These are phyloP conservation scores for Chiloscyllium plagiosum DNA, from an alignment of 2,113 vertebrate genomes.

Conservation along the genomic window DNA sequence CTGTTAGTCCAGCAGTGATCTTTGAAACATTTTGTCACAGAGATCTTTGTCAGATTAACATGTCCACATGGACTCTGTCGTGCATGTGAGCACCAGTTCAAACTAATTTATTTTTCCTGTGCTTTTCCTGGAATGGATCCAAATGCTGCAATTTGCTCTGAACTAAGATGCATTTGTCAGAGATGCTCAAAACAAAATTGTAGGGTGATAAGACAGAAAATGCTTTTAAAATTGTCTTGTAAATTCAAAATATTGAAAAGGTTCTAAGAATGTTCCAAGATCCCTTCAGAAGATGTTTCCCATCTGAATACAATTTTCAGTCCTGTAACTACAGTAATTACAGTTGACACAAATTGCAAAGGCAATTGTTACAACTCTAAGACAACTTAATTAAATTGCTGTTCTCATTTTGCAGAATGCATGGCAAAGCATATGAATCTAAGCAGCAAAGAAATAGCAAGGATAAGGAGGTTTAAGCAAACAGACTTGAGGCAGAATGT, in stretches of 20 bases:
- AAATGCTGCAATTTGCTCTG: neutral
- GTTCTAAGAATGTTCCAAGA: neutral
- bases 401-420: neutral
- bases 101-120: neutral
- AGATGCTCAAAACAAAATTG: neutral
- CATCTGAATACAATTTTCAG: neutral
- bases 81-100: neutral
- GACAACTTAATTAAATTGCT: slow-evolving; percentile 24
- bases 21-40: neutral
- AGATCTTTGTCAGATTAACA: neutral
- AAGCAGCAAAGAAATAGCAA: neutral
- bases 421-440: neutral
- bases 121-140: neutral
- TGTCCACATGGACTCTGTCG: neutral
- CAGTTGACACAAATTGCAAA: slow-evolving; percentile 27
- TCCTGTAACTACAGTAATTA: neutral
- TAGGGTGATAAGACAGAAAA: neutral
- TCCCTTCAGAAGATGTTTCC: neutral
- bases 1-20: neutral
- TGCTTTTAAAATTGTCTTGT: neutral
- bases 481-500: no score
- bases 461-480: neutral
- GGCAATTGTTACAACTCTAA: neutral
- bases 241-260: neutral
- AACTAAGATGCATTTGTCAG: neutral